These are phyloP conservation scores for Campylomormyrus numenius DNA, from an alignment of 2,113 vertebrate genomes.

Conservation along the genomic window DNA sequence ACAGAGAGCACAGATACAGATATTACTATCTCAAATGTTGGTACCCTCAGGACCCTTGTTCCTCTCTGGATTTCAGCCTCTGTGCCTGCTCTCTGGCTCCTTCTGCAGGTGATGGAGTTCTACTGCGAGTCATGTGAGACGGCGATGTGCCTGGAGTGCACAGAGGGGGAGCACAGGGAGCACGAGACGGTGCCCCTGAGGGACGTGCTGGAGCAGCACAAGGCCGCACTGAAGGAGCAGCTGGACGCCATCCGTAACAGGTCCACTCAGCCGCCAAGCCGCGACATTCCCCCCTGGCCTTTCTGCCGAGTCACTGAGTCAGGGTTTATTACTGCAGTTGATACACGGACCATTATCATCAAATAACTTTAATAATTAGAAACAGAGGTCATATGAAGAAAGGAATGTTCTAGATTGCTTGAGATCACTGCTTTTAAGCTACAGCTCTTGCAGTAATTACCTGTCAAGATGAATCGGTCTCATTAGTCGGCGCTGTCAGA, in stretches of 20 bases:
- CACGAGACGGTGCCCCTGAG: slow-evolving; percentile 82
- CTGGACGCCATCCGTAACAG: slow-evolving; percentile 80
- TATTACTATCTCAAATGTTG: not conserved
- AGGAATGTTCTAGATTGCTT: not conserved
- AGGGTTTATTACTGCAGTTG: not conserved
- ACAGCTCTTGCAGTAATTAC: not conserved
- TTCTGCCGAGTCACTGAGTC: not conserved
- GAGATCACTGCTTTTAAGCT: not conserved
- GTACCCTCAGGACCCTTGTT: not conserved
- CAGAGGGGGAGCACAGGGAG: slow-evolving; percentile 82
- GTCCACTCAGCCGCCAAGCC: slow-evolving; percentile 42
- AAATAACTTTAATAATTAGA: not conserved
- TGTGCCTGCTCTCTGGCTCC: slow-evolving; percentile 28
- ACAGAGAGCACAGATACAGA: not conserved
- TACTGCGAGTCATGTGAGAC: slow-evolving; percentile 97
- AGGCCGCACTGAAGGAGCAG: slow-evolving; percentile 79
- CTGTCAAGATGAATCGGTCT: not conserved
- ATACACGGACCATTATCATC: not conserved
- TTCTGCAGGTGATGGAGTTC: slow-evolving; percentile 85
- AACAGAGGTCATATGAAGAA: not conserved
- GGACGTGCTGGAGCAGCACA: slow-evolving; percentile 90
- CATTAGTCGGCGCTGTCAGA: not conserved
- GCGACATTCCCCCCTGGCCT: not conserved
- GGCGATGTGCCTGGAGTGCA: slow-evolving; percentile 88
- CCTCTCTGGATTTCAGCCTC: not conserved